Conservation (phyloP, 2,888 invertebrate genomes). For the Neoascia interrupta region DNA sequence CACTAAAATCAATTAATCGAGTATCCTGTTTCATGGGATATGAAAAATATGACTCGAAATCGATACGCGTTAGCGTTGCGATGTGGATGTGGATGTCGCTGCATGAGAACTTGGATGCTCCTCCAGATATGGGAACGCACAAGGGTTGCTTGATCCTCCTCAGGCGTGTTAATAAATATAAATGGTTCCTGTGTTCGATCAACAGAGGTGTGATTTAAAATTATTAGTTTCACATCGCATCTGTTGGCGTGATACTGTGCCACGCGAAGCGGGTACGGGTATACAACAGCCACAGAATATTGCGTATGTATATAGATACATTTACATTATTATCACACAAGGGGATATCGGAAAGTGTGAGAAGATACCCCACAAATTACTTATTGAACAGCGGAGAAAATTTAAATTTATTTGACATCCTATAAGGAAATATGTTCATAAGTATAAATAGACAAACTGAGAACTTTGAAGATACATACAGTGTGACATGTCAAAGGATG, state of each 20-base stretch:
- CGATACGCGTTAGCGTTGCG: constrained; percentile 16
- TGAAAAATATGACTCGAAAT: constrained; percentile 8
- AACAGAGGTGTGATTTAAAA: constrained; percentile 53
- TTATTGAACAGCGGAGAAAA: constrained; percentile 54
- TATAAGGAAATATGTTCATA: constrained; percentile 43
- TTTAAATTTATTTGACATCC: constrained; percentile 63
- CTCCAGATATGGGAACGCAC: neutral
- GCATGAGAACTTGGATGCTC: constrained; percentile 14
- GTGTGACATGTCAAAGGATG: constrained; percentile 46
- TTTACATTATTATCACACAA: neutral
- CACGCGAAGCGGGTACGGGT: neutral
- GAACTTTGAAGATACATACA: constrained; percentile 21
- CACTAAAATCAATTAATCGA: constrained; percentile 53
- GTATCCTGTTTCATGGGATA: constrained; percentile 37
- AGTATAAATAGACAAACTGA: constrained; percentile 18
- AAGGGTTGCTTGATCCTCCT: constrained; percentile 30
- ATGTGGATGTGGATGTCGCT: constrained; percentile 1
- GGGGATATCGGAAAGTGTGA: constrained; percentile 25
- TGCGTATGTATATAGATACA: neutral
- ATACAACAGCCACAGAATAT: neutral
- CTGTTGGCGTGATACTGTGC: too few relatives aligned
- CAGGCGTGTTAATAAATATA: constrained; percentile 43
- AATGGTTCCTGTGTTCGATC: constrained; percentile 46
- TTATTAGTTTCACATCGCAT: constrained; percentile 44
- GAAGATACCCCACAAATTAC: constrained; percentile 21